phyloP scores from a whole-genome alignment of 2,797 vertebrate species.

The Coendou prehensilis region DNA sequence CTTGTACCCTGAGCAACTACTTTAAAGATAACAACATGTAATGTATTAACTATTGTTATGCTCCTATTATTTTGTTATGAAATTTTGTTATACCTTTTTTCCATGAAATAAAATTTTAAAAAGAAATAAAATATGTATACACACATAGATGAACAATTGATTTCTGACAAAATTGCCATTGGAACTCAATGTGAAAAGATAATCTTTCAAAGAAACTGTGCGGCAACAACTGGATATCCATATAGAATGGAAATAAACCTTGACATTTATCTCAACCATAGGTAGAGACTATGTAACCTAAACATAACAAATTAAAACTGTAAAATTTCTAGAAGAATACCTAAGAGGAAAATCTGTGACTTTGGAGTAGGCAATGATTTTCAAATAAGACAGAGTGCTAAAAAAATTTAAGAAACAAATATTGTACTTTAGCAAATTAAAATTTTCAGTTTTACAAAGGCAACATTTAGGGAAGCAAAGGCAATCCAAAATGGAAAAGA shows the following conservation, averaged over 20 bases:
- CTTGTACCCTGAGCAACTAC: not conserved
- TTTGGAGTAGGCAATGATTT: not conserved
- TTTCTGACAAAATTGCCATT: not conserved
- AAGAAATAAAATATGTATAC: not conserved
- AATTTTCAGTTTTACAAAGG: not conserved
- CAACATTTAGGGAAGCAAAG: not conserved
- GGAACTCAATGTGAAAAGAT: not conserved
- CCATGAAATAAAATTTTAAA: not conserved
- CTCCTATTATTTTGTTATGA: not conserved
- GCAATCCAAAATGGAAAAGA: not conserved
- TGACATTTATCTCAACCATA: not conserved
- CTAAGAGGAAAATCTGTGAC: not conserved
- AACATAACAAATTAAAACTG: not conserved
- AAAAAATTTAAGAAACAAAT: not conserved
- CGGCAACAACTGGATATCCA: not conserved
- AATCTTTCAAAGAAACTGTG: not conserved
- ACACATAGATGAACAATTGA: not conserved
- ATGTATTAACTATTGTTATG: not conserved
- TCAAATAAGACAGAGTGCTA: not conserved
- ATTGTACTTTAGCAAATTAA: not conserved
- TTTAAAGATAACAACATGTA: not conserved
- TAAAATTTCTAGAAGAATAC: not conserved
- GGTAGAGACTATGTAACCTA: not conserved
- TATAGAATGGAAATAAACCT: not conserved
- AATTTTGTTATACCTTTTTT: not conserved